Evolutionary conservation across 2,888 invertebrate genomes (phyloP), one percentile per base, ranked within the genome.

Genomic region (Drosophila setosimentum): DNA sequence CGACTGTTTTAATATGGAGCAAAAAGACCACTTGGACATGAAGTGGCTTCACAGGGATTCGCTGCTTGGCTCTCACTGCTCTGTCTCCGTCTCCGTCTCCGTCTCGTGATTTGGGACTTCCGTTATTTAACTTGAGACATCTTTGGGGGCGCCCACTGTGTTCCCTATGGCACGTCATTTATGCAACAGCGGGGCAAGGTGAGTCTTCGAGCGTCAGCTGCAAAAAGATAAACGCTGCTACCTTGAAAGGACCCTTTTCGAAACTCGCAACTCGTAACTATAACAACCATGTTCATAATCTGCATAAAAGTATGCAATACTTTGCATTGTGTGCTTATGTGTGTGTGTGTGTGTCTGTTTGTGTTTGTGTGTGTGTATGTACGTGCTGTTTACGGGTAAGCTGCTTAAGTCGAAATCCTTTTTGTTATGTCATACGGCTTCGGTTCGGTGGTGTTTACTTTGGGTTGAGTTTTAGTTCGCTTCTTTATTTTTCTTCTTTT

Each of bases 341-440:
- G 50, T 51, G 57, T 21, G 30, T 42, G 33, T 11, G 60, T 49
- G 40, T 55, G 33, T 49, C 21, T 49, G 48, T 40, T 16, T 33
- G 49, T 40, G n/a, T 45, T 13, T 55, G 37, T 42, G 45, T 58
- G 53, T 63, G 68, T 60, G 73, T 59, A 60, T 65, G 37, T 55
- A 29, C 72, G 45, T 24, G 68, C 72, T 83, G 82, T 87, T 84
- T 80, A 80, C 87, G 73, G 76, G 74, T 85, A 84, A 84, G 88
- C 88, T 81, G 86, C 84, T 87, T 84, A 84, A 81, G 77, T 85
- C 64, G 45, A 87, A 84, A 84, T 84, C 88, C 88, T 79, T 87
- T 84, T 81, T 81, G 86, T 83, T 85, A 79, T 84, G 86, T 85
- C 83, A 83, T 77, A 79, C 68, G 72, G 65, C 84, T 80, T 73